Evolutionary conservation across 2,888 invertebrate species (phyloP).

Genomic region (Dioctria rufipes): DNA sequence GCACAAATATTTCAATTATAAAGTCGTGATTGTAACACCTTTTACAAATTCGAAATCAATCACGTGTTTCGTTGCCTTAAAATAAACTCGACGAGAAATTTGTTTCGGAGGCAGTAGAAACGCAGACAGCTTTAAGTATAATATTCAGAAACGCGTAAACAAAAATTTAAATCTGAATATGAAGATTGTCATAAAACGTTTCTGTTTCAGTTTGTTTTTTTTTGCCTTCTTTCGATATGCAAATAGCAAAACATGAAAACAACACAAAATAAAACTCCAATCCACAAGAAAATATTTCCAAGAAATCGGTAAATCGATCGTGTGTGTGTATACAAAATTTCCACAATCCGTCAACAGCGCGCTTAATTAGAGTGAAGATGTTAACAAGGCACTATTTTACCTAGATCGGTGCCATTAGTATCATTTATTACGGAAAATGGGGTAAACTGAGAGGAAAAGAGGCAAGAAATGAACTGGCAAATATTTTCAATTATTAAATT

Average conservation of each 20-base stretch:
- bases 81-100: neutral
- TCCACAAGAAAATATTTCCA: constrained; percentile 2
- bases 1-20: neutral
- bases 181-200: neutral
- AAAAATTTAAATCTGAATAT: neutral
- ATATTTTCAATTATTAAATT: constrained; percentile 48
- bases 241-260: neutral
- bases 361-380: constrained; percentile 34
- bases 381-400: constrained; percentile 20
- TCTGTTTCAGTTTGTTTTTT: neutral
- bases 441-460: neutral
- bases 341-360: constrained; percentile 31
- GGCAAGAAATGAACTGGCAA: constrained; percentile 16
- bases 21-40: neutral
- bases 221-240: neutral
- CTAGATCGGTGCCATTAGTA: neutral
- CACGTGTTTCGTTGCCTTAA: neutral
- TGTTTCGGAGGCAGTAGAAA: neutral
- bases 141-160: neutral
- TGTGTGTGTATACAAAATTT: constrained; percentile 6
- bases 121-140: neutral
- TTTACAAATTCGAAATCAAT: neutral
- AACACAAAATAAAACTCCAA: neutral
- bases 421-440: neutral
- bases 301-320: constrained; percentile 7